Evolutionary conservation across 2,888 invertebrate genomes (phyloP).

Genomic region (Platerodrilus igneus): DNA sequence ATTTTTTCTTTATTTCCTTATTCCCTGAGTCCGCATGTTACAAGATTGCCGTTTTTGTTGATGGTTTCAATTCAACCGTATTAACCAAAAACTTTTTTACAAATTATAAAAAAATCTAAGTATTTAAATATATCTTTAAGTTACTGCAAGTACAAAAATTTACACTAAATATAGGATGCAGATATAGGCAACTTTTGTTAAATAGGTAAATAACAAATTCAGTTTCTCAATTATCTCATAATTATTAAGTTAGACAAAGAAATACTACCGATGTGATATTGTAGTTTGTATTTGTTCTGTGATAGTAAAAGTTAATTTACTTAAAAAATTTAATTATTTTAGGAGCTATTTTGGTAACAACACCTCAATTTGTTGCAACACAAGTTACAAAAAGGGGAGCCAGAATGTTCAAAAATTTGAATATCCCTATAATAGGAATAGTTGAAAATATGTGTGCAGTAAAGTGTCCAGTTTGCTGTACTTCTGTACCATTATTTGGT

Average conservation of each 20-base stretch:
- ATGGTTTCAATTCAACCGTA: too few relatives aligned
- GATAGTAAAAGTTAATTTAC: background rate
- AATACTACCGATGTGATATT: background rate
- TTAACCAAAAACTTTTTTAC: too few relatives aligned
- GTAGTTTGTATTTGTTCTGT: background rate
- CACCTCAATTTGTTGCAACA: slow-evolving; percentile 84
- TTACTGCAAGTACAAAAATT: too few relatives aligned
- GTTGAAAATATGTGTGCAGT: slow-evolving; percentile 87
- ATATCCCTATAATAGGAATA: slow-evolving; percentile 80
- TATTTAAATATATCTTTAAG: too few relatives aligned
- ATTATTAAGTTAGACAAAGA: background rate
- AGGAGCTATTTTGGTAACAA: slow-evolving; percentile 87
- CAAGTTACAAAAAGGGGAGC: slow-evolving; percentile 83
- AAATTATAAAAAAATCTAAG: too few relatives aligned
- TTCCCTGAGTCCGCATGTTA: too few relatives aligned
- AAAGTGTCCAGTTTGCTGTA: slow-evolving; percentile 71
- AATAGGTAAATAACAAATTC: too few relatives aligned
- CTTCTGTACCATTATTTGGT: slow-evolving; percentile 70
- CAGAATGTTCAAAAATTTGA: slow-evolving; percentile 80
- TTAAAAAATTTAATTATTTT: slow-evolving; percentile 25
- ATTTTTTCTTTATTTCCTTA: too few relatives aligned
- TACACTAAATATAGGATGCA: too few relatives aligned
- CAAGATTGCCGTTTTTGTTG: too few relatives aligned
- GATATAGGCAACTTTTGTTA: too few relatives aligned
- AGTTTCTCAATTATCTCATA: too few relatives aligned